A percentile compares a stretch with the other conserved stretches of the same genome.
Conservation (phyloP, 1,140 invertebrate species). For the Bemisia tabaci region DNA sequence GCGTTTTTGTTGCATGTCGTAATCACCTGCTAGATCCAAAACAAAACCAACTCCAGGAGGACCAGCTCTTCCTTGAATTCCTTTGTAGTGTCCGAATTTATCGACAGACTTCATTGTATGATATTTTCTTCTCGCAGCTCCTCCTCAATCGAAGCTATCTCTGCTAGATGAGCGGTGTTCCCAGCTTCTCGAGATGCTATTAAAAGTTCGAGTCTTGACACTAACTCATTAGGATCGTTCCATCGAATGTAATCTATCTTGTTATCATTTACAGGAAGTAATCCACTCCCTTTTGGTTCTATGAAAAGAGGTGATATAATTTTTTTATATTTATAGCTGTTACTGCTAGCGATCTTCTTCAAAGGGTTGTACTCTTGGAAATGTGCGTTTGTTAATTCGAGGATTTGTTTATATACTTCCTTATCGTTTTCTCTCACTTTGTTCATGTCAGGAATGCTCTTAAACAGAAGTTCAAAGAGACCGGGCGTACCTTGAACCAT, state of each 20-base stretch:
- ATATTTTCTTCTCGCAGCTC: slow-evolving; percentile 6
- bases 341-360: neutral
- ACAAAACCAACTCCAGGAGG: neutral
- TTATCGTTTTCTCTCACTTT: neutral
- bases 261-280: neutral
- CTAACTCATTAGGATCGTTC: neutral
- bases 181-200: neutral
- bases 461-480: neutral
- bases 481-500: neutral
- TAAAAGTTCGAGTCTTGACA: neutral
- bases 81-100: neutral
- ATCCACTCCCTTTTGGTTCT: neutral
- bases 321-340: neutral
- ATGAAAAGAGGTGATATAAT: neutral
- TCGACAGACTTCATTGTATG: slow-evolving; percentile 9
- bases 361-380: no score
- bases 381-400: neutral
- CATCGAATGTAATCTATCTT: neutral
- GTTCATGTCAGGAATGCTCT: neutral
- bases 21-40: neutral
- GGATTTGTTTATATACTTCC: neutral
- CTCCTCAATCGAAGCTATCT: neutral
- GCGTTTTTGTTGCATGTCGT: neutral
- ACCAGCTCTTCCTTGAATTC: neutral
- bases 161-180: neutral